Conservation (phyloP, 1,140 invertebrate genomes). For the Subanguina moxae region DNA sequence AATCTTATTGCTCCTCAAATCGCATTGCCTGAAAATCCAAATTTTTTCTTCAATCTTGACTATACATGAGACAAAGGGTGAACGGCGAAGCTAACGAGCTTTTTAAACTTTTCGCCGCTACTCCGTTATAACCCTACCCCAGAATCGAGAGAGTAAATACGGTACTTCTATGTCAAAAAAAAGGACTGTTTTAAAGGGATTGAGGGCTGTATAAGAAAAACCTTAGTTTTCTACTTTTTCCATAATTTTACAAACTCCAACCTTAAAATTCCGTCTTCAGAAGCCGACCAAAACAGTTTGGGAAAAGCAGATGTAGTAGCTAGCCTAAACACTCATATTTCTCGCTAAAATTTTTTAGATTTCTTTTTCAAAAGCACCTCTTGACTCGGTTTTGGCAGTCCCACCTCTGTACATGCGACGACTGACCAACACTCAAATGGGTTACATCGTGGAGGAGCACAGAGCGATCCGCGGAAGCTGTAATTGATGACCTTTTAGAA, state of each 20-base stretch:
- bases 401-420: slow-evolving; percentile 21
- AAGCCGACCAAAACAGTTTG: slow-evolving; percentile 26
- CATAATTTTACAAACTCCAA: background rate
- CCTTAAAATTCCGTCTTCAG: slow-evolving; percentile 30
- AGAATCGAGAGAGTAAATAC: no score
- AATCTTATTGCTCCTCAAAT: slow-evolving; percentile 21
- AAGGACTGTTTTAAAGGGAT: no score
- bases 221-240: no score
- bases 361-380: background rate
- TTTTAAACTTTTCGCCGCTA: no score
- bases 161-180: no score
- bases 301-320: slow-evolving; percentile 13
- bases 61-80: no score
- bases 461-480: slow-evolving; percentile 18
- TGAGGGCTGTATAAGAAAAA: no score
- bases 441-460: slow-evolving; percentile 30
- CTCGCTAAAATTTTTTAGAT: no score
- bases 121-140: no score
- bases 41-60: no score
- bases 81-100: no score
- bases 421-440: background rate
- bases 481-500: no score
- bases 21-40: slow-evolving; percentile 26
- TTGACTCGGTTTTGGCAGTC: slow-evolving; percentile 23
- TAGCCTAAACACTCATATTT: background rate